Base-by-base conservation (phyloP, 2,113 vertebrate genomes). In the Salvator merianae region DNA sequence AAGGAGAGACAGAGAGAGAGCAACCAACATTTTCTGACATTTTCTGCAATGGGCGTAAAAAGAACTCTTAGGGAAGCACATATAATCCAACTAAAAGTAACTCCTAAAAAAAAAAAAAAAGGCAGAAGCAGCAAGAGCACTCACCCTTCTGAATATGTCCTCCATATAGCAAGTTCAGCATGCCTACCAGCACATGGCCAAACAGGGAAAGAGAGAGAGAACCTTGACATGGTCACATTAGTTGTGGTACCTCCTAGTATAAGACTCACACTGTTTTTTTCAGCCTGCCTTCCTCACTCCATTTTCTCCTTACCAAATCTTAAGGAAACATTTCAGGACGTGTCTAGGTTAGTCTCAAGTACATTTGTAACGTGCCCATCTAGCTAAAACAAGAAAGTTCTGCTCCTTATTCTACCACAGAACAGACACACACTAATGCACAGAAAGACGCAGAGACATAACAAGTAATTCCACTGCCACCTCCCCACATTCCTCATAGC, bases 31-130 rank as follows among this genome's bases (percentile, higher is more conserved):
- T 79, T 90, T 86, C 91, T 96, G 94, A 94, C 93, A 93, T 94
- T 95, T 95, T n/a, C 7, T 84, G 94, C 95, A 95, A 93, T 32
- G 92, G 94, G 92, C 95, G 93, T 94, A 92, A 94, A 95, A 95
- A 91, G 93, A 88, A 94, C 93, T 73, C 81, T 89, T 93, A 93
- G 62, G 77, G 88, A 93, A 94, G 92, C 86, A 86, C 76, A 88
- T n/a, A 83, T 87, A 91, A 94, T 74, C 62, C 26, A 81, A 28
- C 0, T 22, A 79, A 85, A 79, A 73, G 30, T 0, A 43, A 62
- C 30, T 20, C 55, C 50, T 14, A 69, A 63, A 38, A 22, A 9
- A 4, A 38, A 86, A 69, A 34, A 84, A 71, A 86, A 92, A 88
- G 91, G 7, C 53, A 36, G 16, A 26, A 40, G 38, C 90, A 89